Evolutionary conservation across 2,888 invertebrate genomes (phyloP).

Genomic region (Gortyna flavago): DNA sequence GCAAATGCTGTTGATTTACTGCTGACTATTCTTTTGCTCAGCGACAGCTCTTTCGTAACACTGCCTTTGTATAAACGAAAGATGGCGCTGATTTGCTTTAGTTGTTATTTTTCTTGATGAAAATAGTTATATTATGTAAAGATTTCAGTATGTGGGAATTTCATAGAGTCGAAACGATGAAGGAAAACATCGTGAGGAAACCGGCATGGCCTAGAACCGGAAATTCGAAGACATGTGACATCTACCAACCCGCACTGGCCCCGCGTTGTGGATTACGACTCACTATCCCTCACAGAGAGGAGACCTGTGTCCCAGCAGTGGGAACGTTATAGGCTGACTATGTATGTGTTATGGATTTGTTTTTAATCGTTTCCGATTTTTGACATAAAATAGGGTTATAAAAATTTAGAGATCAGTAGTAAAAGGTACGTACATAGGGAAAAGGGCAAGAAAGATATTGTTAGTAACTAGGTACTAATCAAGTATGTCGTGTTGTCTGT

Average conservation of each 20-base stretch:
- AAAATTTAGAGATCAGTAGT: background rate
- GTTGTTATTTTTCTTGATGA: background rate
- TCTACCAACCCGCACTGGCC: no score
- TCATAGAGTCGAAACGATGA: background rate
- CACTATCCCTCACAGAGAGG: background rate
- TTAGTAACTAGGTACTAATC: no score
- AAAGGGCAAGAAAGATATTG: background rate
- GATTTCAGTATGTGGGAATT: background rate
- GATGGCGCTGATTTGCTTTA: conserved; percentile 32
- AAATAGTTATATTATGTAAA: background rate
- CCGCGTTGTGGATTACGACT: no score
- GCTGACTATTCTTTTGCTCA: conserved; percentile 63
- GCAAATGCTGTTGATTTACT: conserved; percentile 83
- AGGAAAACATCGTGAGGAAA: background rate
- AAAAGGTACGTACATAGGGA: background rate
- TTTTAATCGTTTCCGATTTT: background rate
- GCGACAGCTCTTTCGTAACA: conserved; percentile 33
- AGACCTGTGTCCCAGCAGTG: background rate
- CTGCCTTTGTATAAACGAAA: conserved; percentile 34
- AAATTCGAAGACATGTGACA: no score
- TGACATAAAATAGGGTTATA: background rate
- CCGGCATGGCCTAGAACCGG: background rate
- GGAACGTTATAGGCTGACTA: background rate
- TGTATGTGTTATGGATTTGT: background rate
- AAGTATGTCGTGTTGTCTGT: no score